A percentile compares a stretch with the other conserved stretches of the same genome.
These are phyloP conservation scores for Bothrops jararaca DNA, from an alignment of 2,113 vertebrate genomes.

Conservation along the genomic window DNA sequence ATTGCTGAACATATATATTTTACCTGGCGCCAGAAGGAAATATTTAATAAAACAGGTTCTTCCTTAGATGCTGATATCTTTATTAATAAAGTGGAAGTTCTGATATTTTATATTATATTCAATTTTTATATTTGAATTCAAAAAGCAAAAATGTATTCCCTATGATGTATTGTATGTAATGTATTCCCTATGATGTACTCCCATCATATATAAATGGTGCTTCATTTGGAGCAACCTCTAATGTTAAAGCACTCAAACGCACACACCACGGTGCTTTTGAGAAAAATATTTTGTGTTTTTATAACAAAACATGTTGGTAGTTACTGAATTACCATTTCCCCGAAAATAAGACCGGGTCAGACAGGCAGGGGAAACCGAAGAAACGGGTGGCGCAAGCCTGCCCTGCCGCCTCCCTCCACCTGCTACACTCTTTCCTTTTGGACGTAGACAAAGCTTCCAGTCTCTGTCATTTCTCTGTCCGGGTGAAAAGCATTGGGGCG, in stretches of 20 bases:
- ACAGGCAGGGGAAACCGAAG: no score
- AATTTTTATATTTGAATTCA: neutral
- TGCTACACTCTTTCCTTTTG: no score
- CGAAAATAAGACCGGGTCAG: no score
- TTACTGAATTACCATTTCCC: neutral
- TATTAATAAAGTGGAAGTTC: constrained; percentile 2
- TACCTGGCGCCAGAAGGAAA: constrained; percentile 69
- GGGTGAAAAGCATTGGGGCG: no score
- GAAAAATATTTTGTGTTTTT: neutral
- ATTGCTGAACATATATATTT: constrained; percentile 92
- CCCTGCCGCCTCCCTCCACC: no score
- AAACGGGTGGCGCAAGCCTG: no score
- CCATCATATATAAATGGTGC: neutral
- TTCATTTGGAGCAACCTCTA: neutral
- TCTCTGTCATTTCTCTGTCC: no score
- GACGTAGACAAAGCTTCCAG: no score
- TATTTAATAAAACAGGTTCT: neutral
- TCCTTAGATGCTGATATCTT: neutral
- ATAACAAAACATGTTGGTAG: neutral
- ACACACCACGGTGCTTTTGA: neutral
- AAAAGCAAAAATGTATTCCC: neutral
- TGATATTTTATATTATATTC: neutral
- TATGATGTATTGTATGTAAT: no score
- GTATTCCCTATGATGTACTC: neutral
- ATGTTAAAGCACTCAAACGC: neutral